These are phyloP conservation scores for Esox lucius DNA, from an alignment of 2,797 vertebrate species.

Conservation along the genomic window DNA sequence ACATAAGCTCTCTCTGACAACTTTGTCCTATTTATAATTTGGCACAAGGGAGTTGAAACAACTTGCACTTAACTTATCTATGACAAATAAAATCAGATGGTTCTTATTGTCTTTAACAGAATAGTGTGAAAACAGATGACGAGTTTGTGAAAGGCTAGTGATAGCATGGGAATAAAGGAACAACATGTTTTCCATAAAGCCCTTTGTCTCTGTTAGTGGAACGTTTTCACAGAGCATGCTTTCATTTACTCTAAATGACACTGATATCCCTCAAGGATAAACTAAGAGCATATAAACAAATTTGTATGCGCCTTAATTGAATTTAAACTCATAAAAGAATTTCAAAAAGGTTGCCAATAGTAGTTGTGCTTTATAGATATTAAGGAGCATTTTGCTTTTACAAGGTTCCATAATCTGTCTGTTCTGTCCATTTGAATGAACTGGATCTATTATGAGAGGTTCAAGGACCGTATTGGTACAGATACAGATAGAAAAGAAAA, in stretches of 20 bases:
- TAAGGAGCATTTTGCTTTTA: conserved; percentile 16
- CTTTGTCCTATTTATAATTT: conserved; percentile 16
- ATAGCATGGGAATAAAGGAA: conserved; percentile 42
- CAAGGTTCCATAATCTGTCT: conserved; percentile 18
- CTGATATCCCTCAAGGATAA: conserved; percentile 19
- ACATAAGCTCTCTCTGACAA: conserved; percentile 45
- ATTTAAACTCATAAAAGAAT: conserved; percentile 12
- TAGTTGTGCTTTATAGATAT: background rate
- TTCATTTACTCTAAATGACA: conserved; percentile 29
- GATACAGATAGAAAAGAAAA: conserved; percentile 6
- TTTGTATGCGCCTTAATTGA: conserved; percentile 4
- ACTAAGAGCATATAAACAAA: conserved; percentile 20
- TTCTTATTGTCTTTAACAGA: conserved; percentile 38
- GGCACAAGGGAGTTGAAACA: conserved; percentile 33
- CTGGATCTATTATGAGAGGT: conserved; percentile 23
- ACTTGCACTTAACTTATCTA: conserved; percentile 39
- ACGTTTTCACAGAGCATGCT: conserved; percentile 12
- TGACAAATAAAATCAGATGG: conserved; percentile 55
- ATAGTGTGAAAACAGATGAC: conserved; percentile 53
- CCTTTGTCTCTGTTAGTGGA: conserved; percentile 15
- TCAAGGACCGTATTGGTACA: conserved; percentile 21
- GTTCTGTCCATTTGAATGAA: conserved; percentile 34
- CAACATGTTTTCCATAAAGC: conserved; percentile 29
- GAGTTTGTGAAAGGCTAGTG: conserved; percentile 23
- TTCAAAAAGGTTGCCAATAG: conserved; percentile 22